Evolutionary conservation across 2,797 vertebrate genomes (phyloP).

Genomic region (Oceanodroma leucorhoa): DNA sequence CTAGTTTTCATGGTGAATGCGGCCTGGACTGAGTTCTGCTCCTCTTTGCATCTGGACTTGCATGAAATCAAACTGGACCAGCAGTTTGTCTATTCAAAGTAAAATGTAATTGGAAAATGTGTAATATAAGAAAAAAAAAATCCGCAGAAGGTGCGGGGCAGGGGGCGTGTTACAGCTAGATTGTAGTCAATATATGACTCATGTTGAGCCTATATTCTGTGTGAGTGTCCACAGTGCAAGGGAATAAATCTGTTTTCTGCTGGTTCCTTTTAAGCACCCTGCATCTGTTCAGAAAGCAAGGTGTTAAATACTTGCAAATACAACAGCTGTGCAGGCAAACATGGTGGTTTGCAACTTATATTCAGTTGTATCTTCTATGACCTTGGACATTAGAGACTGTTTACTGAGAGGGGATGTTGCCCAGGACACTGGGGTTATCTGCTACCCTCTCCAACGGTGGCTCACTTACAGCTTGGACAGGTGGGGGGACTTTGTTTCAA

Average conservation of each 20-base stretch:
- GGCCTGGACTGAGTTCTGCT: neutral
- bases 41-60: neutral
- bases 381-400: neutral
- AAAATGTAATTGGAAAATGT: neutral
- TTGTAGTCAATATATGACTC: neutral
- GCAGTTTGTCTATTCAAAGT: neutral
- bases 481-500: neutral
- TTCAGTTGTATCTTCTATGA: neutral
- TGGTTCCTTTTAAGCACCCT: neutral
- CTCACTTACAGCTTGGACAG: neutral
- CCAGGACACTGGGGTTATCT: neutral
- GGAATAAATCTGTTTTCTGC: neutral
- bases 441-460: neutral
- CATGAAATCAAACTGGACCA: neutral
- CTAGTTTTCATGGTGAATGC: neutral
- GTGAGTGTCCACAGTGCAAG: neutral
- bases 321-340: neutral
- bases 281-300: neutral
- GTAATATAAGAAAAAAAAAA: neutral
- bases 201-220: rapidly evolving
- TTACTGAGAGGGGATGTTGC: neutral
- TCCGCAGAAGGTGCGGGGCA: neutral
- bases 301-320: neutral
- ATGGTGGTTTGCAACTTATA: neutral
- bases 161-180: neutral